Base-by-base conservation (phyloP, 2,888 invertebrate genomes). In the Athalia rosae region DNA sequence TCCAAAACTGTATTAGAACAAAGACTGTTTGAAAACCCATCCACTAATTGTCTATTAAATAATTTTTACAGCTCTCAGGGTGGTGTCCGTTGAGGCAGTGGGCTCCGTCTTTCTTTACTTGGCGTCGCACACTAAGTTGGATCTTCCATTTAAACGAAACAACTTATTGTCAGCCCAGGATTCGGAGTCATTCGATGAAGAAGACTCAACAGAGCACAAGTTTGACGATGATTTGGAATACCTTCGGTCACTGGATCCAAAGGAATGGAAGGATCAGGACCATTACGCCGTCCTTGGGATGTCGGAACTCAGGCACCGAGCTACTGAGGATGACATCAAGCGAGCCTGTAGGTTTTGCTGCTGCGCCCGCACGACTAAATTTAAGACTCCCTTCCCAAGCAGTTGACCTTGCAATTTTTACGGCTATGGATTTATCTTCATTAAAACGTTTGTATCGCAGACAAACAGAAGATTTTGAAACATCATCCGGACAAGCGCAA, bases 401-500 rank as follows among this genome's bases (percentile, higher is more conserved):
- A 28, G 28, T 28, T 28, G 28, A 28, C 28, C 28, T 28, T 28
- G 28, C 28, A 28, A 28, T 28, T 28, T 28, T 0, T 28, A 28
- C 28, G 28, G 28, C 28, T 28, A 28, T 28, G 28, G 28, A 28
- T 28, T 0, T 28, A 62, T 48, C 15, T 28, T 67, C 7, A 47
- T 79, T 61, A 62, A 80, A 78, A 59, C 67, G 58, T 76, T 81
- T 78, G 76, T 76, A 79, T 80, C 66, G 63, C 85, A 93, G 94
- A 94, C 85, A 92, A 94, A 80, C 95, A 94, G 87, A 96, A 96
- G 91, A 97, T 98, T 67, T 91, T 99, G 76, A 95, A 95, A 85
- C 99, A 99, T 89, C 99, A 99, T 91, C 99, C 99, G 0, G 99
- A 99, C 89, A 99, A 99, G 90, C 94, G 99, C 84, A 96, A 97